Conservation (phyloP, 2,113 vertebrate genomes). For the Sigmodon hispidus region DNA sequence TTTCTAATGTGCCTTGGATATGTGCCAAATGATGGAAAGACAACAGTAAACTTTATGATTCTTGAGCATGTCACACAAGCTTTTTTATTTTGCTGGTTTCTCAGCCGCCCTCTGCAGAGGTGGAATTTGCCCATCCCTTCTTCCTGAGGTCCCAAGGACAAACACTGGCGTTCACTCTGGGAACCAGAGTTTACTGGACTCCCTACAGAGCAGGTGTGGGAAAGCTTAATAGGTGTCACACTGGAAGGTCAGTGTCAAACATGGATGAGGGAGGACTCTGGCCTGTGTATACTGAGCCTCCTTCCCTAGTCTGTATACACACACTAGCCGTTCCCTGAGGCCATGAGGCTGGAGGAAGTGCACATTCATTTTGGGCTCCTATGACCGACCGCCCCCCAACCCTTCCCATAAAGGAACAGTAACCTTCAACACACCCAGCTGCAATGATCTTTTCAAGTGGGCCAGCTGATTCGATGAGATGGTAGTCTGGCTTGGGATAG, state of each 20-base stretch:
- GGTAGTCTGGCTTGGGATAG: neutral
- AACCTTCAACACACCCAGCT: neutral
- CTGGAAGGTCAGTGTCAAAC: neutral
- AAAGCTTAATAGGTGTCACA: neutral
- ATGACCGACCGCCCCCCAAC: too few species aligned
- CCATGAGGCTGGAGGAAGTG: neutral
- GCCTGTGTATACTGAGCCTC: neutral
- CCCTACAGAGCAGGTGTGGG: neutral
- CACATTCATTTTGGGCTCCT: neutral
- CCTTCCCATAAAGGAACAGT: neutral
- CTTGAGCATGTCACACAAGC: slow-evolving; percentile 53
- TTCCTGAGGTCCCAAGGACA: neutral
- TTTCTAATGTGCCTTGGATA: slow-evolving; percentile 90
- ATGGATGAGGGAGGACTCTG: neutral
- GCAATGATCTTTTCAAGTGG: neutral
- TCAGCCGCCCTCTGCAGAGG: neutral
- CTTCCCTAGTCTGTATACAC: neutral
- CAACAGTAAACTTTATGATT: slow-evolving; percentile 85
- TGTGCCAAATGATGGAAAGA: slow-evolving; percentile 88
- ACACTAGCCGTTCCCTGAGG: neutral
- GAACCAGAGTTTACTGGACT: neutral
- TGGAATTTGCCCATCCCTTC: neutral
- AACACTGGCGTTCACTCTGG: neutral
- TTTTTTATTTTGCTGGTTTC: neutral
- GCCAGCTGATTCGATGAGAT: neutral